A percentile compares a stretch with the other conserved stretches of the same genome.
phyloP scores from a whole-genome alignment of 2,888 invertebrate genomes.

The Agriopis leucophaearia region DNA sequence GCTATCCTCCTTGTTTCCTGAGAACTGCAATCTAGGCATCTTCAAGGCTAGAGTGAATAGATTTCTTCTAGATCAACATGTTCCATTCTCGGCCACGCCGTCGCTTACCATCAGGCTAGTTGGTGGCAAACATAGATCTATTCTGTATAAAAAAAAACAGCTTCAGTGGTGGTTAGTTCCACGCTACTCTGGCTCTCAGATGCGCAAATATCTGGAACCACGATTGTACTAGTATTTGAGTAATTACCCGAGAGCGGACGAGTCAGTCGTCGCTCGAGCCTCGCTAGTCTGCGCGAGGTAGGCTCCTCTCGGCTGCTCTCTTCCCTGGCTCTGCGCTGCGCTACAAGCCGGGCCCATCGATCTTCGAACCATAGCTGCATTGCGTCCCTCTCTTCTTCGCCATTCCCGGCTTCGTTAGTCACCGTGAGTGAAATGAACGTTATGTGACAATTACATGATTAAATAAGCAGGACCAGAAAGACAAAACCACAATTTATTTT shows the following conservation, averaged over 20 bases:
- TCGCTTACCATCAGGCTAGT: too few species aligned
- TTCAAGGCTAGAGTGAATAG: too few species aligned
- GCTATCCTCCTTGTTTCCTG: too few species aligned
- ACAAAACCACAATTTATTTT: not conserved
- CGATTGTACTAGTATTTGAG: not conserved
- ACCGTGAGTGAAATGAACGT: slow-evolving; percentile 23
- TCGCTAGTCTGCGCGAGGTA: slow-evolving; percentile 58
- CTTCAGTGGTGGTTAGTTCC: not conserved
- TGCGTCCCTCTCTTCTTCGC: slow-evolving; percentile 74
- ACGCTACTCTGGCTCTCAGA: not conserved
- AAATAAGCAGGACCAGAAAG: slow-evolving; percentile 1
- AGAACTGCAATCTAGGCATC: too few species aligned
- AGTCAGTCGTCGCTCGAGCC: slow-evolving; percentile 64
- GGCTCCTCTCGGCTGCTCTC: slow-evolving; percentile 55
- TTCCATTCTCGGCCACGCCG: too few species aligned
- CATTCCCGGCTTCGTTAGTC: slow-evolving; percentile 29
- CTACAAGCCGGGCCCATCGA: slow-evolving; percentile 75
- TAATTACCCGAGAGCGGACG: slow-evolving; percentile 70
- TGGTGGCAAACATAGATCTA: too few species aligned
- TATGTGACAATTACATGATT: slow-evolving; percentile 7
- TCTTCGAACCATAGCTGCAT: slow-evolving; percentile 82
- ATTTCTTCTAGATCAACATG: too few species aligned
- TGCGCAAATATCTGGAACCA: not conserved
- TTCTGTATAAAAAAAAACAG: too few species aligned
- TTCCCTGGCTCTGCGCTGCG: slow-evolving; percentile 68